Conservation (phyloP, 1,140 invertebrate genomes). For the Scaptomyza montana region DNA sequence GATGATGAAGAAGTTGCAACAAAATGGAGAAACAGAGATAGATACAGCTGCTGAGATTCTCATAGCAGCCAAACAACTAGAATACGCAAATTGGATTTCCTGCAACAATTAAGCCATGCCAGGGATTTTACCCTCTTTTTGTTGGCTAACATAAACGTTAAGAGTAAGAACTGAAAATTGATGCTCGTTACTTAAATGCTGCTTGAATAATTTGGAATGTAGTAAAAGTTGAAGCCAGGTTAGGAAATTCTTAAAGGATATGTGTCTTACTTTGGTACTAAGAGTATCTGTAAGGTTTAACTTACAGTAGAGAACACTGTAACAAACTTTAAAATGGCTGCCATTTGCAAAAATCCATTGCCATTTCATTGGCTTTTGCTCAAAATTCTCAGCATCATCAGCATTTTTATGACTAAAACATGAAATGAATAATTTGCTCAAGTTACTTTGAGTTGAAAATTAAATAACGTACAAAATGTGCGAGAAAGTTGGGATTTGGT, state of each 20-base stretch:
- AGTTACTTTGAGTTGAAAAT: slow-evolving; percentile 67
- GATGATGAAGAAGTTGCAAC: background rate
- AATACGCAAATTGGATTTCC: slow-evolving; percentile 1
- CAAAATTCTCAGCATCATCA: slow-evolving; percentile 29
- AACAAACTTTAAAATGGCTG: no score
- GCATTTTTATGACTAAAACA: no score
- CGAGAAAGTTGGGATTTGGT: background rate
- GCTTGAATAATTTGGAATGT: no score
- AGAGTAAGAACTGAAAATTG: background rate
- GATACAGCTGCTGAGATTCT: slow-evolving; percentile 32
- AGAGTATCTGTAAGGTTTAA: no score
- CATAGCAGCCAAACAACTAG: slow-evolving; percentile 15
- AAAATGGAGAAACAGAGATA: slow-evolving; percentile 15
- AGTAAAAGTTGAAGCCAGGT: no score
- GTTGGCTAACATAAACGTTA: background rate
- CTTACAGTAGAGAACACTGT: no score
- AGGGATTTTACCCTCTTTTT: background rate
- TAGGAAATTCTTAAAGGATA: no score
- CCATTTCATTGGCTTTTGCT: no score
- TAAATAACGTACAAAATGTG: slow-evolving; percentile 27
- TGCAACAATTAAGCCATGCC: background rate
- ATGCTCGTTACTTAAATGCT: no score
- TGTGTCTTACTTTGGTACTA: no score
- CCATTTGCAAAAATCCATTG: no score
- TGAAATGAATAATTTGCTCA: slow-evolving; percentile 70